phyloP scores from a whole-genome alignment of 2,888 invertebrate genomes.

The Aphidius colemani region DNA sequence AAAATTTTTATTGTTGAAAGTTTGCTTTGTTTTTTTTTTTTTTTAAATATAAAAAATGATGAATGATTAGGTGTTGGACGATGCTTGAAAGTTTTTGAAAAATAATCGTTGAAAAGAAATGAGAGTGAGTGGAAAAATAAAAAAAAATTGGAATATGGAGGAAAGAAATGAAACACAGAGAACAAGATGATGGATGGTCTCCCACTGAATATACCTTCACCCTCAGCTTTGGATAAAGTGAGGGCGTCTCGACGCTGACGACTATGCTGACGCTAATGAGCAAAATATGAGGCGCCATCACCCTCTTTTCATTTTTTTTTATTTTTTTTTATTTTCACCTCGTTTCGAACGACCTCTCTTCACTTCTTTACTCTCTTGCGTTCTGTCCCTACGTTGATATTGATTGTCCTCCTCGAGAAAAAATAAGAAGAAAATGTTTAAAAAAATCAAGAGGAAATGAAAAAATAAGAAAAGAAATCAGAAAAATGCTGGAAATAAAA shows the following conservation, averaged over 20 bases:
- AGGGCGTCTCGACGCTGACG: conserved; percentile 56
- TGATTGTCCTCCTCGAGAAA: conserved; percentile 48
- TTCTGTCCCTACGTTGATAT: conserved; percentile 43
- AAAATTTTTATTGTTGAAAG: too few relatives aligned
- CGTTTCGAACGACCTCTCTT: conserved; percentile 31
- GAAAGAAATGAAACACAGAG: conserved; percentile 36
- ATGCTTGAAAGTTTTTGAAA: too few relatives aligned
- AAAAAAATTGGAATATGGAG: conserved; percentile 5
- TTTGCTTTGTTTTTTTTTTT: too few relatives aligned
- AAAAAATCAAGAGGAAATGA: conserved; percentile 26
- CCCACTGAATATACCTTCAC: conserved; percentile 37
- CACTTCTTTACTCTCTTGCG: conserved; percentile 26
- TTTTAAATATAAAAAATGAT: too few relatives aligned
- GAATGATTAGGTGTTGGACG: too few relatives aligned
- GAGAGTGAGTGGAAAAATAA: conserved; percentile 15
- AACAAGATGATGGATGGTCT: conserved; percentile 59
- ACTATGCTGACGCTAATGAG: conserved; percentile 60
- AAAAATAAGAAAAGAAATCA: conserved; percentile 28
- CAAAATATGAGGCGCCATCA: conserved; percentile 59
- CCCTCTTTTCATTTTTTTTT: conserved; percentile 22
- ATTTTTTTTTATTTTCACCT: conserved; percentile 21
- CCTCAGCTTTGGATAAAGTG: conserved; percentile 44
- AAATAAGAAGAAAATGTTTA: conserved; percentile 25
- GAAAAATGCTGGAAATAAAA: conserved; percentile 37
- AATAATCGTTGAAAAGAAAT: too few relatives aligned